Conservation (phyloP, 1,140 invertebrate genomes). For the Drosophila burlai region DNA sequence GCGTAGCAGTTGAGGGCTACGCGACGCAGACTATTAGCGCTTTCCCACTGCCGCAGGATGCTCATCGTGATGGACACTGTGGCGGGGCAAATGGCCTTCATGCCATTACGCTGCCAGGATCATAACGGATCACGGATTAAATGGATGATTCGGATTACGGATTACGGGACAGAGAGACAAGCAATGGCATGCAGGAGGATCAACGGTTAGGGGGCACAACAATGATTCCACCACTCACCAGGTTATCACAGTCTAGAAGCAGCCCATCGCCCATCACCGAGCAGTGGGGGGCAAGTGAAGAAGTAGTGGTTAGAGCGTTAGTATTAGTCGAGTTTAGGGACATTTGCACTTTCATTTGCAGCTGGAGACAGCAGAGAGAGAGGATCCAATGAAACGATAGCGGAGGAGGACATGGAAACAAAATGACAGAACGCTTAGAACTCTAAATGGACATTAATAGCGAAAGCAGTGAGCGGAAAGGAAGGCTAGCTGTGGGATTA, state of each 20-base stretch:
- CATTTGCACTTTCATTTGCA: conserved; percentile 72
- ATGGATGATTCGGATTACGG: neutral
- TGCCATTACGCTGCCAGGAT: conserved; percentile 86
- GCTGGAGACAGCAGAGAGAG: conserved; percentile 15
- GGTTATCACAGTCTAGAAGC: conserved; percentile 84
- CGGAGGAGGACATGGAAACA: conserved; percentile 46
- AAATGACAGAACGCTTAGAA: conserved; percentile 53
- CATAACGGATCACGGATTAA: conserved; percentile 12
- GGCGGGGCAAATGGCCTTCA: conserved; percentile 88
- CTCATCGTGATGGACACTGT: conserved; percentile 87
- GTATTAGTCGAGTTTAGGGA: conserved; percentile 73
- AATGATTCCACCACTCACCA: conserved; percentile 79
- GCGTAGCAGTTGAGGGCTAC: conserved; percentile 87
- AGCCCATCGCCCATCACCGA: conserved; percentile 74
- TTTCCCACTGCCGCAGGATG: conserved; percentile 85
- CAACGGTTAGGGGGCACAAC: conserved; percentile 56
- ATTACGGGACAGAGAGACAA: conserved; percentile 18
- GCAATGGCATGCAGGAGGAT: conserved; percentile 38
- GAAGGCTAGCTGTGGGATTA: conserved; percentile 28
- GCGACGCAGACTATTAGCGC: conserved; percentile 78
- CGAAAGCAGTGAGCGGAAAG: conserved; percentile 31
- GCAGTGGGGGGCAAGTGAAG: conserved; percentile 64
- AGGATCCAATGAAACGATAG: conserved; percentile 39
- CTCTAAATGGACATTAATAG: conserved; percentile 49
- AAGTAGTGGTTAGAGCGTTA: conserved; percentile 78